Conservation (phyloP, 2,888 invertebrate species). For the Rhingia rostrata region DNA sequence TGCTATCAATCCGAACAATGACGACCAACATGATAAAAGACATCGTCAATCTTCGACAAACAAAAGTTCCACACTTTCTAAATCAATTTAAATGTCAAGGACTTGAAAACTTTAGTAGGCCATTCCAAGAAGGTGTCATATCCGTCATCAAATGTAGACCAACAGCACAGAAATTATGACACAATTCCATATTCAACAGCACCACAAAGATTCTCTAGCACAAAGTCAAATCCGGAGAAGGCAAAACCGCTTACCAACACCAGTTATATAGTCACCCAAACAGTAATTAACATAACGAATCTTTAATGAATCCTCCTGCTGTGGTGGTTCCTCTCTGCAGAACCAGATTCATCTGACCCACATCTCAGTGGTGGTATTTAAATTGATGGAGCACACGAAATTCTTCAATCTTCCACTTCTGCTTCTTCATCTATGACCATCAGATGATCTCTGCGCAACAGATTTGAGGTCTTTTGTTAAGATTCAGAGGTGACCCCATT, state of each 20-base stretch:
- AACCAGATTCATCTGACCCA: slow-evolving; percentile 31
- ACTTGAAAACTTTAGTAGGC: too few species aligned
- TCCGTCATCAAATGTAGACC: neutral
- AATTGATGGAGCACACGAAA: slow-evolving; percentile 2
- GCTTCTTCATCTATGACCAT: neutral
- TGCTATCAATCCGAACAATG: too few species aligned
- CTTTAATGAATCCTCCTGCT: slow-evolving; percentile 11
- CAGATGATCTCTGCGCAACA: neutral
- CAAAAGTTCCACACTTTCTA: too few species aligned
- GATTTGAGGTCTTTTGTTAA: neutral
- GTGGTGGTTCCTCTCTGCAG: neutral
- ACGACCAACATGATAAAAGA: too few species aligned
- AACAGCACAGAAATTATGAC: slow-evolving; percentile 23
- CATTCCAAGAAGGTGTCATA: slow-evolving; percentile 14
- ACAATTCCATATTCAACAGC: slow-evolving; percentile 6
- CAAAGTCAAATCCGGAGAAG: slow-evolving; percentile 1
- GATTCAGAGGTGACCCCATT: slow-evolving; percentile 21
- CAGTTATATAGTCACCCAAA: slow-evolving; percentile 6
- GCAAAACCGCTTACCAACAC: neutral
- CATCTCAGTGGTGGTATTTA: slow-evolving; percentile 3
- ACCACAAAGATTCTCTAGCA: neutral
- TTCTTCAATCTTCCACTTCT: slow-evolving; percentile 5
- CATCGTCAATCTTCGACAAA: too few species aligned
- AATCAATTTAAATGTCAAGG: too few species aligned
- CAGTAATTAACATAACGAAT: slow-evolving; percentile 35